These are phyloP conservation scores for Xestia sexstrigata DNA, from an alignment of 2,888 invertebrate genomes.

Conservation along the genomic window DNA sequence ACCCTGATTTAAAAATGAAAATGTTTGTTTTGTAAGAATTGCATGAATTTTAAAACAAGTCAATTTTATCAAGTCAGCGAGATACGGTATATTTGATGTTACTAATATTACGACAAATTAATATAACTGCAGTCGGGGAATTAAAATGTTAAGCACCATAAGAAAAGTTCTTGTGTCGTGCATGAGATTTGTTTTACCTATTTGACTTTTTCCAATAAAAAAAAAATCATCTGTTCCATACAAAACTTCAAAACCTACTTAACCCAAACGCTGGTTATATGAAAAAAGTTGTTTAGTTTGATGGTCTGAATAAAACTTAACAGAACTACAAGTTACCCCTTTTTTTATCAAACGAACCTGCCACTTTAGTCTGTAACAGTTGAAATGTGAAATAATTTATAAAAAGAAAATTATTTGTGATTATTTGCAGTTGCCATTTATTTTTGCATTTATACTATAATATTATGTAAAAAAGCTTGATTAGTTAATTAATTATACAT, in stretches of 20 bases:
- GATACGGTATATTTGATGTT: neutral
- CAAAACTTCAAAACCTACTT: too few relatives aligned
- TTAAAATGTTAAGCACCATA: neutral
- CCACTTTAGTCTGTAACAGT: too few relatives aligned
- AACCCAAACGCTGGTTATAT: neutral
- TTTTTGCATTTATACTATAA: conserved; percentile 61
- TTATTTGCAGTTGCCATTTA: conserved; percentile 60
- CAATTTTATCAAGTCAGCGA: neutral
- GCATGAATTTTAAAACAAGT: neutral
- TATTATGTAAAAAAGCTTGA: conserved; percentile 47
- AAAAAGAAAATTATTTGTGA: conserved; percentile 33
- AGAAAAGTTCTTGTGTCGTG: neutral
- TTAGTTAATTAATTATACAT: conserved; percentile 57
- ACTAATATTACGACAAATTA: neutral
- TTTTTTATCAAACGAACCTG: too few relatives aligned
- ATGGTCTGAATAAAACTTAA: too few relatives aligned
- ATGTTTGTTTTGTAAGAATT: neutral
- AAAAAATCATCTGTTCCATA: too few relatives aligned
- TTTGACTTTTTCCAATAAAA: neutral
- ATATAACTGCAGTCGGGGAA: neutral
- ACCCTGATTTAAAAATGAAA: neutral
- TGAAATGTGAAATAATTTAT: conserved; percentile 28
- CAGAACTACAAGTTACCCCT: too few relatives aligned
- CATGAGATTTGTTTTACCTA: conserved; percentile 1
- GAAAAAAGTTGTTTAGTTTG: neutral